Conservation (phyloP, 2,888 invertebrate genomes). For the Megamerina dolium region DNA sequence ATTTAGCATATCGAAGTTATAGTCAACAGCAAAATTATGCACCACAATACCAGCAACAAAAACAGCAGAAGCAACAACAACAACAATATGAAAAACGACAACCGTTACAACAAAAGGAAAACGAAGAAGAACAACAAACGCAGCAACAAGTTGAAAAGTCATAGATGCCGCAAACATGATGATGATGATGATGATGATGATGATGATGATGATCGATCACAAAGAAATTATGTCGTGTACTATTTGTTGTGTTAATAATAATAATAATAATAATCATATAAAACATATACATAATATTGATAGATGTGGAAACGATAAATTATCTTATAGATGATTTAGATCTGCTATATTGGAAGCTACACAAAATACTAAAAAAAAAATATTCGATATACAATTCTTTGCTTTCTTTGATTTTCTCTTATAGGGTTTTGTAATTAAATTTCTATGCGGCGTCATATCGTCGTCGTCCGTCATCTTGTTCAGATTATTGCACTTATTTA, state of each 20-base stretch:
- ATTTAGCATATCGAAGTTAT: constrained; percentile 68
- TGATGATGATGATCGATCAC: not conserved
- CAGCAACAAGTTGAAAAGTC: constrained; percentile 15
- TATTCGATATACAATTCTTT: too few relatives aligned
- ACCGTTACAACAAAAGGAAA: constrained; percentile 17
- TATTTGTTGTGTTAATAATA: not conserved
- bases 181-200: constrained; percentile 1
- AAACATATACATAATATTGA: not conserved
- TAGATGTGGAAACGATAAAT: constrained; percentile 18
- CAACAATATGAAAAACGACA: constrained; percentile 6
- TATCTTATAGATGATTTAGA: constrained; percentile 14
- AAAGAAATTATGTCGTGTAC: not conserved
- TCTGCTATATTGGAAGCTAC: too few relatives aligned
- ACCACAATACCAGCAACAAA: constrained; percentile 23
- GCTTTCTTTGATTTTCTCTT: too few relatives aligned
- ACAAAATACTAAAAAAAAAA: too few relatives aligned
- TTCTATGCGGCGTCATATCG: too few relatives aligned
- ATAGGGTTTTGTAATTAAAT: too few relatives aligned
- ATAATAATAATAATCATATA: not conserved
- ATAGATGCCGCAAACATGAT: constrained; percentile 8
- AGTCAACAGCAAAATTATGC: constrained; percentile 34
- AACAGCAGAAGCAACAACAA: constrained; percentile 20
- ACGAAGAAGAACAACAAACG: not conserved
- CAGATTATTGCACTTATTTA: too few relatives aligned
- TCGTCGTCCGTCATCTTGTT: too few relatives aligned